phyloP scores from a whole-genome alignment of 2,888 invertebrate genomes.

The Pachycephus smyrnensis region DNA sequence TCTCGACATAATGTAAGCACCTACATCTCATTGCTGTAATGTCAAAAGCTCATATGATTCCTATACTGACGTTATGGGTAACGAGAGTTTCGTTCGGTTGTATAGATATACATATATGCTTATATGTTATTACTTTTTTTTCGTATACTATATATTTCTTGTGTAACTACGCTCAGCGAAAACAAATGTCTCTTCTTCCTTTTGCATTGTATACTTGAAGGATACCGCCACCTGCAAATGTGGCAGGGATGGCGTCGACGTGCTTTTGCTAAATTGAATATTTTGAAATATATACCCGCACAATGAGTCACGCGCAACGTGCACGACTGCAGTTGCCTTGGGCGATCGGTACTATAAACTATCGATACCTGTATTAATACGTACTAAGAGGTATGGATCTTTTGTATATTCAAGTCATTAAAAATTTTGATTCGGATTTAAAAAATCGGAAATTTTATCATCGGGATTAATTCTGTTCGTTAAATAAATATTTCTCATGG shows the following conservation, averaged over 20 bases:
- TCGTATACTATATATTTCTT: neutral
- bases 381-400: too few species aligned
- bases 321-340: neutral
- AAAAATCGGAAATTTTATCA: too few species aligned
- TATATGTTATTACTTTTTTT: neutral
- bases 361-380: too few species aligned
- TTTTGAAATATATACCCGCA: neutral
- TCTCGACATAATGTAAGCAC: constrained; percentile 62
- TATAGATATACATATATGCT: neutral
- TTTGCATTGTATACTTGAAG: neutral
- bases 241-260: neutral
- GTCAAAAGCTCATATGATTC: constrained; percentile 25
- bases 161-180: neutral
- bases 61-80: neutral
- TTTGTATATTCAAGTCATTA: too few species aligned
- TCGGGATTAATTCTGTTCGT: too few species aligned
- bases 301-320: neutral
- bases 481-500: too few species aligned
- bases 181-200: neutral
- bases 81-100: neutral
- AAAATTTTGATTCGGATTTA: too few species aligned
- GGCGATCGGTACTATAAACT: neutral
- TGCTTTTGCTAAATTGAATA: neutral
- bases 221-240: neutral
- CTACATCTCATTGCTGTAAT: constrained; percentile 30